Evolutionary conservation across 2,113 vertebrate genomes (phyloP).

Genomic region (Hemicordylus capensis): DNA sequence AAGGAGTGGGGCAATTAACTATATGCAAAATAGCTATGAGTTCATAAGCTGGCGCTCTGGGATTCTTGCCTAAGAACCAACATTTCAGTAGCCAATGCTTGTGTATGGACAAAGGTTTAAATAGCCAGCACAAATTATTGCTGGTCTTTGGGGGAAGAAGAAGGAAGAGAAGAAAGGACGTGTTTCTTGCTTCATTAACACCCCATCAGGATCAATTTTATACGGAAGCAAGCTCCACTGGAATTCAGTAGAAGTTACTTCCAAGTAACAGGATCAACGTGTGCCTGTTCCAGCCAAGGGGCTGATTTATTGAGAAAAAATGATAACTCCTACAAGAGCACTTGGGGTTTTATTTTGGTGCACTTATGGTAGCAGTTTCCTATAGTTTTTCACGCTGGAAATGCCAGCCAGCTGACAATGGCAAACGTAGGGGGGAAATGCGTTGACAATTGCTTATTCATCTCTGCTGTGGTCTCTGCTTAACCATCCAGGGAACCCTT

Average conservation of each 20-base stretch:
- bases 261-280: neutral
- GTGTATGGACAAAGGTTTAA: conserved; percentile 28
- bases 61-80: conserved; percentile 4
- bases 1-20: neutral
- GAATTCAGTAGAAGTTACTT: neutral
- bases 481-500: neutral
- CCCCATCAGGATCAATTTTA: neutral
- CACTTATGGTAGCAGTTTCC: conserved; percentile 25
- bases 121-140: conserved; percentile 23
- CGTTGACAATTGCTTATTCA: neutral
- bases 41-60: conserved; percentile 12
- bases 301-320: neutral
- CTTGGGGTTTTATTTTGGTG: conserved; percentile 22
- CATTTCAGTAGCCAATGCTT: neutral
- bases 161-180: neutral
- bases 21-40: conserved; percentile 35
- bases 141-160: conserved; percentile 18
- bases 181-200: conserved; percentile 17
- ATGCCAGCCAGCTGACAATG: conserved; percentile 5
- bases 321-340: conserved; percentile 34
- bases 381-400: conserved; percentile 12
- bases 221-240: neutral
- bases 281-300: neutral
- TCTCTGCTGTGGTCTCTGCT: neutral
- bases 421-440: neutral